Percentiles rank a stretch among this genome's conserved stretches.
Conservation (phyloP, 2,113 vertebrate species). For the Plecotus auritus region DNA sequence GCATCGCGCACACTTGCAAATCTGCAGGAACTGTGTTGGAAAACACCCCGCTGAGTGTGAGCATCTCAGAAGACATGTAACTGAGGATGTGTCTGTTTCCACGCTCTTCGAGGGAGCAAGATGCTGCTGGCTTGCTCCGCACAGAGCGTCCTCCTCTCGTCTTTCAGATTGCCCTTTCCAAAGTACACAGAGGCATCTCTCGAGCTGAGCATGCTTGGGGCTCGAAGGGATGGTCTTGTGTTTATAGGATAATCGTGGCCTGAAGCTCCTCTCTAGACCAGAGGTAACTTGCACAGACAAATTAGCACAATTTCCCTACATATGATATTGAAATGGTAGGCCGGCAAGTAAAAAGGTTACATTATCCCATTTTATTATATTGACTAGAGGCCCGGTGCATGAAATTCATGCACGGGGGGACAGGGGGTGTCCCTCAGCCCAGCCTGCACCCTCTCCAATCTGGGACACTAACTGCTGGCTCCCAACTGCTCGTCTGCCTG, state of each 20-base stretch:
- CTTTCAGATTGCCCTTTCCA: neutral
- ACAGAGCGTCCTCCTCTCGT: fast-evolving
- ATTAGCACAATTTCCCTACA: neutral
- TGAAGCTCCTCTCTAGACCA: neutral
- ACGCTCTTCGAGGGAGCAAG: neutral
- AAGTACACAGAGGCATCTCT: neutral
- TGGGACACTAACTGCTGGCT: too few species aligned
- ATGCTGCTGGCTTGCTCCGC: neutral
- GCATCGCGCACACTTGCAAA: neutral
- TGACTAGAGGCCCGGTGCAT: too few species aligned
- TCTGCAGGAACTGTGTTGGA: neutral
- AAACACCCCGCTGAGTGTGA: neutral
- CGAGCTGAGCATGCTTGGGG: neutral
- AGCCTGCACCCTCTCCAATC: too few species aligned
- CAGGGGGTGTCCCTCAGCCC: too few species aligned
- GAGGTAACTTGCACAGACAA: neutral
- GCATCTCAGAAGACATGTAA: neutral
- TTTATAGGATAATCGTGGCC: neutral
- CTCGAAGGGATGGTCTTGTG: neutral
- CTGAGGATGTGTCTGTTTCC: neutral
- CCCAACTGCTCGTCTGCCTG: too few species aligned
- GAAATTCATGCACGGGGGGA: too few species aligned
- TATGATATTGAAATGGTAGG: neutral
- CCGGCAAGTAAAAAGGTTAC: neutral
- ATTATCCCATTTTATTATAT: neutral